Evolutionary conservation across 1,140 invertebrate species (phyloP).

Genomic region (Wiebesia pumilae): DNA sequence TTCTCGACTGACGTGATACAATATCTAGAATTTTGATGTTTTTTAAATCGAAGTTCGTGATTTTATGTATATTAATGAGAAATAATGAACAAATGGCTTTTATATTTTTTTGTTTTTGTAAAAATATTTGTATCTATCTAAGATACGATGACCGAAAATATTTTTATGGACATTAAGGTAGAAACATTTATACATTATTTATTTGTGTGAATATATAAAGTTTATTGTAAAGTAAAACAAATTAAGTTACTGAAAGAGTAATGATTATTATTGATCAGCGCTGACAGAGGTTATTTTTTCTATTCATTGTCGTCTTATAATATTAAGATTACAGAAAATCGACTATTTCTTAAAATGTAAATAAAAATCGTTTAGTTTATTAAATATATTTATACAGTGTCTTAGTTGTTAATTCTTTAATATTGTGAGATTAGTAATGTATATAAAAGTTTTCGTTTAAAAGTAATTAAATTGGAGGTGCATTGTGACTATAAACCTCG

Average conservation of each 20-base stretch:
- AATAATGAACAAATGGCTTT: neutral
- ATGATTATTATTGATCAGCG: neutral
- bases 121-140: constrained; percentile 14
- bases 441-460: no score
- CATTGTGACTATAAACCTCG: no score
- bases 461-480: no score
- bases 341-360: constrained; percentile 44
- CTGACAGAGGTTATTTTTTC: neutral
- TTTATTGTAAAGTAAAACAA: neutral
- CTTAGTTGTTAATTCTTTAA: neutral
- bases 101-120: constrained; percentile 24
- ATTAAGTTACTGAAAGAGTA: neutral
- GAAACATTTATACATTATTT: neutral
- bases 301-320: constrained; percentile 33
- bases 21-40: neutral
- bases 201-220: constrained; percentile 26
- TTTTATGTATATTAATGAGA: neutral
- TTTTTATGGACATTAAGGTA: neutral
- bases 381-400: neutral
- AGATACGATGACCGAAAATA: neutral
- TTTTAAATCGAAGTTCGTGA: neutral
- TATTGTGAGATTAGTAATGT: no score
- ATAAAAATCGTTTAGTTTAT: constrained; percentile 50
- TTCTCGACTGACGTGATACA: constrained; percentile 77
- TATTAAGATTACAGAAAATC: constrained; percentile 25